These are phyloP conservation scores for Etheostoma cragini DNA, from an alignment of 2,113 vertebrate genomes.

Conservation along the genomic window DNA sequence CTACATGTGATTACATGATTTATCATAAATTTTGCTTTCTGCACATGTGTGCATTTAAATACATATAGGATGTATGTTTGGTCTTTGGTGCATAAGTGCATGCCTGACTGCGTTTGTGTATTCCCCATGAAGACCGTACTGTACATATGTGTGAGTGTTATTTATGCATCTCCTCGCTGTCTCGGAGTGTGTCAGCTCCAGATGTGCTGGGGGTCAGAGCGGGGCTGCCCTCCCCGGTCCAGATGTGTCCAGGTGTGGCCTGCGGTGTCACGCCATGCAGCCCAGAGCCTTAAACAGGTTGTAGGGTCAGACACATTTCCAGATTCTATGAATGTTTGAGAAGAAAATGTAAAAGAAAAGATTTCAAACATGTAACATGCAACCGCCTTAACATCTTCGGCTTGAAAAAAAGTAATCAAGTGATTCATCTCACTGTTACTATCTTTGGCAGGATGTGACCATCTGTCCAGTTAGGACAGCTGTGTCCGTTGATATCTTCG, in stretches of 20 bases:
- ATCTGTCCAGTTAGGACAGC: conserved; percentile 59
- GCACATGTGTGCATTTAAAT: conserved; percentile 5
- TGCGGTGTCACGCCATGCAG: conserved; percentile 33
- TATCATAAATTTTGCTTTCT: conserved; percentile 30
- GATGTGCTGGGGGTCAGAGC: conserved; percentile 68
- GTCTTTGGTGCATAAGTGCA: conserved; percentile 22
- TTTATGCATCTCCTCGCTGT: conserved; percentile 59
- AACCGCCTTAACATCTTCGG: conserved; percentile 6
- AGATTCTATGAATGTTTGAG: conserved; percentile 5
- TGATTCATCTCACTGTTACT: conserved; percentile 60
- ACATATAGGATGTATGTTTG: conserved; percentile 21
- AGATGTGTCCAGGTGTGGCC: conserved; percentile 71
- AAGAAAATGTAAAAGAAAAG: conserved; percentile 13
- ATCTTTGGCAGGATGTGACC: conserved; percentile 64
- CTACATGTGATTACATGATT: conserved; percentile 21
- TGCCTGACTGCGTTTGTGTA: conserved; percentile 49
- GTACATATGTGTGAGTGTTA: conserved; percentile 57
- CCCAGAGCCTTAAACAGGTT: conserved; percentile 36
- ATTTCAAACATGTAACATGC: background rate
- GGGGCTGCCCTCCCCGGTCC: conserved; percentile 45
- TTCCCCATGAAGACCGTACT: conserved; percentile 50
- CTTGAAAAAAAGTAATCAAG: conserved; percentile 55
- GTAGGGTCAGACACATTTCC: conserved; percentile 23
- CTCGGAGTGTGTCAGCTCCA: conserved; percentile 62
- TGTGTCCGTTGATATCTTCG: conserved; percentile 71